Base-by-base conservation (phyloP, 1,140 invertebrate genomes). In the Brachionus calyciflorus region DNA sequence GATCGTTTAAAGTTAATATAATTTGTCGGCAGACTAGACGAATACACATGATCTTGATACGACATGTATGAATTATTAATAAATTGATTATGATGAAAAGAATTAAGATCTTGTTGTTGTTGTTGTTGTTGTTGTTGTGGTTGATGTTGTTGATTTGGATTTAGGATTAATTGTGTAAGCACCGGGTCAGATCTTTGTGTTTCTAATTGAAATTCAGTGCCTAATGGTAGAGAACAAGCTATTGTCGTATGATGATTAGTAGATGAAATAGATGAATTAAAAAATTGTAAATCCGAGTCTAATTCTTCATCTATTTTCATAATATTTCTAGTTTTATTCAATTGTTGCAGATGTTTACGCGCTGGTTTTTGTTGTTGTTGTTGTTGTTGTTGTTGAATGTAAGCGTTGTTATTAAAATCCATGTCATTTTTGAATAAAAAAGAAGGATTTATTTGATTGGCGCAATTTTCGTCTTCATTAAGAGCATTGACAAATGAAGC, bases 161-260 rank as follows among this genome's bases (percentile, higher is more conserved):
- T 65, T 3, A 73, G 14, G 2, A 73, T 41, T 1, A 73, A 28
- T 17, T 49, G 51, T 6, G 69, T 73, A 6, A 73, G 19, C 1
- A 73, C 69, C 7, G 69, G 69, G 24, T 65, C 60, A 44, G 60
- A 65, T 41, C 60, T 41, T 44, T 65, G 60, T 14, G 19, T 21
- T 41, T 65, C 60, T 10, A 44, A 26, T 14, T 65, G 60, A 65
- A 46, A 65, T 1, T 44, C 33, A 26, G 17, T 30, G 2, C 44
- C 24, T 4, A 37, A 41, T 14, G 60, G 60, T 9, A 65, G 37
- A 2, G 60, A 65, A 10, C 33, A 41, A n/a, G 60, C 60, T 1
- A 65, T n/a, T 12, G 24, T 41, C 1, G 26, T 30, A 26, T 17
- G n/a, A n/a, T n/a, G n/a, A n/a, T n/a, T n/a, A n/a, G n/a, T n/a